Evolutionary conservation across 30 jellyfish, hydroid and myxozoan species (phyloP).

Genomic region (Aurelia coerulea): DNA sequence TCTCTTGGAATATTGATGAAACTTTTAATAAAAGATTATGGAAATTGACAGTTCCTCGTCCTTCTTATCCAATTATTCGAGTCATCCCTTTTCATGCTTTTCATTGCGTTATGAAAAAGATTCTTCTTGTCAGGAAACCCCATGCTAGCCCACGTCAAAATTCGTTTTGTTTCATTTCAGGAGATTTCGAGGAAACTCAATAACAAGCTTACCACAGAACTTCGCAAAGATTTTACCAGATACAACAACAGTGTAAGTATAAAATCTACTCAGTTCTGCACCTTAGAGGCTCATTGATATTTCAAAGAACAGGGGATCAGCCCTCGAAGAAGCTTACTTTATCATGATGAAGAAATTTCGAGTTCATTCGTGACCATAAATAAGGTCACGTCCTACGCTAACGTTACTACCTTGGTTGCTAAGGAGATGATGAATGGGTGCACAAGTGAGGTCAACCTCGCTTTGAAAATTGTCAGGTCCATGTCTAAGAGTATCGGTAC

Average conservation of each 20-base stretch:
- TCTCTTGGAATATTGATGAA: neutral
- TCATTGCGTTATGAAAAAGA: neutral
- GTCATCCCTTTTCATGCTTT: neutral
- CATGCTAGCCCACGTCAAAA: neutral
- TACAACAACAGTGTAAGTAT: conserved; percentile 35
- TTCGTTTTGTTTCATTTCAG: conserved; percentile 42
- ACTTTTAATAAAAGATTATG: neutral
- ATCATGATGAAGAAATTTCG: no score
- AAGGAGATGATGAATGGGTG: no score
- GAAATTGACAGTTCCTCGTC: conserved; percentile 1
- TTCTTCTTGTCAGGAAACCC: neutral
- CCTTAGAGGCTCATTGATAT: neutral
- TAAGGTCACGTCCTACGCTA: no score
- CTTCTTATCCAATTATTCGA: neutral
- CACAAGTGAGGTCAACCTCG: no score
- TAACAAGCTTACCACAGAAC: conserved; percentile 50
- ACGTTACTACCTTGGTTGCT: no score
- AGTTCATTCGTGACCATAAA: no score
- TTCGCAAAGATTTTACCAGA: conserved; percentile 46
- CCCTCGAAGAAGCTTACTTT: no score
- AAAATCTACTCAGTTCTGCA: neutral
- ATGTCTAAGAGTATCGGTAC: no score
- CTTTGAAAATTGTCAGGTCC: no score
- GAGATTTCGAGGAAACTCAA: conserved; percentile 46
- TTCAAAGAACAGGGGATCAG: neutral